phyloP scores from a whole-genome alignment of 2,888 invertebrate genomes.

The Ochropleura leucogaster region DNA sequence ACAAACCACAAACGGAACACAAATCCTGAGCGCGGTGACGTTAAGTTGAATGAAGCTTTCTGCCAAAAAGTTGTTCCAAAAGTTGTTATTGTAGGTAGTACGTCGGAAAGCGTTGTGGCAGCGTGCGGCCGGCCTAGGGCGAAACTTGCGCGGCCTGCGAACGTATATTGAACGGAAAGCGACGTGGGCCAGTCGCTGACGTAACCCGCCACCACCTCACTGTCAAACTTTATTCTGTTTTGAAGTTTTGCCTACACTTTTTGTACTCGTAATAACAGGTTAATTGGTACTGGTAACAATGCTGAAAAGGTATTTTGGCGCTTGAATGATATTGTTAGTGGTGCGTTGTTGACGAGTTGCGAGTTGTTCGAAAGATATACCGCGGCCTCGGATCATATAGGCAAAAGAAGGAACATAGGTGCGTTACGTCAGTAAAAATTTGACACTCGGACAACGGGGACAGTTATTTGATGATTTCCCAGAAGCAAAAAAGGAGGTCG shows the following conservation, averaged over 20 bases:
- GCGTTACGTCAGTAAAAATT: no score
- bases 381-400: no score
- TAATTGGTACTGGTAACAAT: conserved; percentile 16
- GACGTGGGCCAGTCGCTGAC: conserved; percentile 56
- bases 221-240: conserved; percentile 75
- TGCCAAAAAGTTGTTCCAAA: conserved; percentile 76
- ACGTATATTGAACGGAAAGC: conserved; percentile 80
- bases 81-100: conserved; percentile 73
- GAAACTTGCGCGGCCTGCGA: conserved; percentile 70
- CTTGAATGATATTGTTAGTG: neutral
- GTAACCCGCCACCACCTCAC: conserved; percentile 62
- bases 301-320: neutral
- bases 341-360: neutral
- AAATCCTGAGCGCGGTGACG: conserved; percentile 63
- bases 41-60: conserved; percentile 69
- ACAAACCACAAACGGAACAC: conserved; percentile 50
- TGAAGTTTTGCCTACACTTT: conserved; percentile 68
- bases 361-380: no score
- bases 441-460: no score
- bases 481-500: neutral
- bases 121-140: conserved; percentile 62
- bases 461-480: no score
- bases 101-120: conserved; percentile 35
- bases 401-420: no score
- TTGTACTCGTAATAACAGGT: conserved; percentile 64